These are phyloP conservation scores for Globodera ellingtonae DNA, from an alignment of 1,140 invertebrate species.

Conservation along the genomic window DNA sequence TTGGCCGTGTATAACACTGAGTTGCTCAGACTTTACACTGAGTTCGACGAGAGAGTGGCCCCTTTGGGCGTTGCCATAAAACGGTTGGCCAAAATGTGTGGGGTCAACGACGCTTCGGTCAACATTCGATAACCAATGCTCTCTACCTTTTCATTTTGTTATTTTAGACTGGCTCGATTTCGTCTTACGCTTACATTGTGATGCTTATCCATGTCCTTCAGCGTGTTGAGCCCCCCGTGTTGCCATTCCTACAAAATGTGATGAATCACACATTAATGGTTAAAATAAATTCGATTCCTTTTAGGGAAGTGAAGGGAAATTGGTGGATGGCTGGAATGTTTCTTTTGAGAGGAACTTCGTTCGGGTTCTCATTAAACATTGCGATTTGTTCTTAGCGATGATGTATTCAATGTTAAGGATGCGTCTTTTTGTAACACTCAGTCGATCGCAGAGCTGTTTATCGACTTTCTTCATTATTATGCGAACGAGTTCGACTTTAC, in stretches of 20 bases:
- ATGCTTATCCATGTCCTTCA: constrained; percentile 33
- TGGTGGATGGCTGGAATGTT: constrained; percentile 30
- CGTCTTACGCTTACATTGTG: constrained; percentile 31
- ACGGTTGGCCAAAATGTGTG: constrained; percentile 25
- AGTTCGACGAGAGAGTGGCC: constrained; percentile 23
- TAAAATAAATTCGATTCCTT: too few relatives aligned
- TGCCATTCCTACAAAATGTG: constrained; percentile 29
- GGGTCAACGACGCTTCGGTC: constrained; percentile 24
- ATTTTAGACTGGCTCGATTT: constrained; percentile 14
- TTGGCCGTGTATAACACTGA: constrained; percentile 21
- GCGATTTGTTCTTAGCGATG: neutral
- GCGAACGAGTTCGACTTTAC: constrained; percentile 6
- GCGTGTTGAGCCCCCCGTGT: constrained; percentile 21
- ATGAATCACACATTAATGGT: neutral
- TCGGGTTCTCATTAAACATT: neutral
- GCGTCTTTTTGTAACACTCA: constrained; percentile 4
- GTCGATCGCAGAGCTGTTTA: constrained; percentile 23
- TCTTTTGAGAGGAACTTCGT: neutral
- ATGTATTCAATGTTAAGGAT: neutral
- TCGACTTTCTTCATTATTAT: constrained; percentile 21
- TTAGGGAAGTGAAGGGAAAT: neutral
- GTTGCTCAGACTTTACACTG: constrained; percentile 11
- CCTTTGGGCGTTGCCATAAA: constrained; percentile 23
- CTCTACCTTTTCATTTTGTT: neutral
- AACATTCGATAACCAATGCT: neutral